Base-by-base conservation (phyloP, 2,797 vertebrate species). In the Pogonophryne albipinna region DNA sequence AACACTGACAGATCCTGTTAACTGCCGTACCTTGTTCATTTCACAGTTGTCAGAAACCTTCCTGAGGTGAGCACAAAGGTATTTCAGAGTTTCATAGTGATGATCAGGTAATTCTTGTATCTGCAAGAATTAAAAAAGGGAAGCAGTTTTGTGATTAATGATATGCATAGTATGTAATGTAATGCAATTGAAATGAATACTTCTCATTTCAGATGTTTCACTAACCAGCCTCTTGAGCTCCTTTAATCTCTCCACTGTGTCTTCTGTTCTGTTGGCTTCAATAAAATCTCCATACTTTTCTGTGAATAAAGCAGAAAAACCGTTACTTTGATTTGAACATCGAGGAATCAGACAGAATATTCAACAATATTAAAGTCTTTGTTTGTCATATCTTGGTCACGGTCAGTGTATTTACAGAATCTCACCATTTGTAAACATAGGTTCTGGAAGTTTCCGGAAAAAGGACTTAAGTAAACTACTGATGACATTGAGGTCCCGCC, bases 381-480 rank as follows among this genome's bases (percentile, higher is more conserved):
- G 42, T 64, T 44, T 51, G 16, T 3, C 53, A 27, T 75, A 41
- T 38, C 44, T 61, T 9, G 0, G 34, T 51, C n/a, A 6, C 41
- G 10, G 16, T 51, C 0, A 58, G 2, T 4, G 14, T 6, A 14
- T 57, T 63, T 20, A 61, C 5, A 44, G 23, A 5, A 47, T 51
- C 95, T 93, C 83, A 99, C 98, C 98, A 11, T 99, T 99, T 74
- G 98, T 99, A 87, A 99, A 99, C 83, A 99, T 95, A 47, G 98
- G 98, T 14, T 99, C 98, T 60, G 98, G 98, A 76, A 99, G 97
- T 88, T 99, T 99, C 85, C 98, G 94, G 93, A 99, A 99, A 93
- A 99, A 99, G 23, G 97, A 98, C 84, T 99, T 99, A n/a, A 99
- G 94, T 87, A 99, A 95, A 91, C 98, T 99, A 87, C 98, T 98